Conservation (phyloP, 2,113 vertebrate species). For the Galbula dea region DNA sequence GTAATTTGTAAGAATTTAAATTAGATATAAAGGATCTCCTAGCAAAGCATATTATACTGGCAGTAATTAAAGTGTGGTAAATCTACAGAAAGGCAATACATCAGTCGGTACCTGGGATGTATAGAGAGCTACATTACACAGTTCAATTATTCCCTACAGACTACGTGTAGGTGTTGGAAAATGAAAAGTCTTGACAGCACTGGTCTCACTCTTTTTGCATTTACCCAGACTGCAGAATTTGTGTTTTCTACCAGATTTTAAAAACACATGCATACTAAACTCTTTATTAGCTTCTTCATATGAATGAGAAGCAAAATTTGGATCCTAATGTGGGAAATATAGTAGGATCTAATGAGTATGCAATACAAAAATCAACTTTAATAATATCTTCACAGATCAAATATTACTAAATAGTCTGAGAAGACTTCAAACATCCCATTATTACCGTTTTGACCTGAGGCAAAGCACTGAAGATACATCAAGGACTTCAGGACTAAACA, state of each 20-base stretch:
- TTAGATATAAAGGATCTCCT: not conserved
- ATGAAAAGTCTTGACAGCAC: not conserved
- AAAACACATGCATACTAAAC: not conserved
- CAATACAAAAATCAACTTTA: slow-evolving; percentile 28
- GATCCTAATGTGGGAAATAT: not conserved
- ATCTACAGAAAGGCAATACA: not conserved
- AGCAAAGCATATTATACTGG: not conserved
- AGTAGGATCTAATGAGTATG: slow-evolving; percentile 14
- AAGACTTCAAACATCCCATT: slow-evolving; percentile 55
- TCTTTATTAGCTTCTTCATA: not conserved
- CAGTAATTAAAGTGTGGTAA: not conserved
- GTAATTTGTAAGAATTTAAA: not conserved
- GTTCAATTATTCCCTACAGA: not conserved
- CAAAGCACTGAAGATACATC: slow-evolving; percentile 52
- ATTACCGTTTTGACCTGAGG: slow-evolving; percentile 57
- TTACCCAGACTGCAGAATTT: not conserved
- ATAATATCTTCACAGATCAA: slow-evolving; percentile 44
- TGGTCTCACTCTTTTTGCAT: not conserved
- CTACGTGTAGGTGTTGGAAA: not conserved
- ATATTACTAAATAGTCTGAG: slow-evolving; percentile 40
- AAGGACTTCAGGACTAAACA: slow-evolving; percentile 54
- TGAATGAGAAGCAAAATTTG: not conserved
- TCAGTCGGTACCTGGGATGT: not conserved
- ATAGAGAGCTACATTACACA: not conserved
- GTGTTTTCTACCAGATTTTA: not conserved